Evolutionary conservation across 2,888 invertebrate genomes (phyloP).

Genomic region (Drosophila nr. perissopoda): DNA sequence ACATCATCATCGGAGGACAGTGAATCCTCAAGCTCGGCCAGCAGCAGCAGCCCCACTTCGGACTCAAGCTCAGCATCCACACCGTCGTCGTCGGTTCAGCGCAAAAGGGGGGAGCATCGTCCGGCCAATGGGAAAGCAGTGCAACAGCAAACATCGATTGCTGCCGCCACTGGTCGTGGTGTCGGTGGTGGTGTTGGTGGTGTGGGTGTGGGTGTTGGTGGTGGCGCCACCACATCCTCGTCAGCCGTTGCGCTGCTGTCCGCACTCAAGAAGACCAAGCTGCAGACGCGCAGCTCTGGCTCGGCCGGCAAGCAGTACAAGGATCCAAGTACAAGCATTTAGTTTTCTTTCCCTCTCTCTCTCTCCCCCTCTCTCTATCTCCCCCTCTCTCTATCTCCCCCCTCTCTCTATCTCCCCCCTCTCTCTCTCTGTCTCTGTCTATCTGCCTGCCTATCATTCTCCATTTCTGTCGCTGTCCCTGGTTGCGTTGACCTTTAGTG

Average conservation of each 20-base stretch:
- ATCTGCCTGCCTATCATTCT: not conserved
- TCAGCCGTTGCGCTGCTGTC: slow-evolving; percentile 52
- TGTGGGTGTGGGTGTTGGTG: slow-evolving; percentile 8
- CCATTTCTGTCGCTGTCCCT: not conserved
- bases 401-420: not conserved
- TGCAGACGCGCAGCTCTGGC: slow-evolving; percentile 56
- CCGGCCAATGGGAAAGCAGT: slow-evolving; percentile 57
- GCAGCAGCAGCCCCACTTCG: slow-evolving; percentile 32
- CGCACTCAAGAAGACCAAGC: slow-evolving; percentile 68
- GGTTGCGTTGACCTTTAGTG: slow-evolving; percentile 41
- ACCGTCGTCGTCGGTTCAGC: slow-evolving; percentile 23
- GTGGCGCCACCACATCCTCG: slow-evolving; percentile 16
- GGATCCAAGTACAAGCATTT: slow-evolving; percentile 82
- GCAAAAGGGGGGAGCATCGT: slow-evolving; percentile 19
- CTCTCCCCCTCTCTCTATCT: no score
- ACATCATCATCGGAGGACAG: slow-evolving; percentile 42
- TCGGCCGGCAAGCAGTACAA: slow-evolving; percentile 74
- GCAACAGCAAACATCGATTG: not conserved
- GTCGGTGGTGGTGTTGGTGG: slow-evolving; percentile 3
- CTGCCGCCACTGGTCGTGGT: not conserved
- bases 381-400: not conserved
- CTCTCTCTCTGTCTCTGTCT: not conserved
- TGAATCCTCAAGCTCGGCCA: slow-evolving; percentile 17
- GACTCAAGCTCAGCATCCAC: slow-evolving; percentile 15
- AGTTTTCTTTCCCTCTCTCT: not conserved